Evolutionary conservation across 1,140 invertebrate genomes (phyloP), one percentile per base, ranked within the genome.

Genomic region (Nasonia vitripennis): DNA sequence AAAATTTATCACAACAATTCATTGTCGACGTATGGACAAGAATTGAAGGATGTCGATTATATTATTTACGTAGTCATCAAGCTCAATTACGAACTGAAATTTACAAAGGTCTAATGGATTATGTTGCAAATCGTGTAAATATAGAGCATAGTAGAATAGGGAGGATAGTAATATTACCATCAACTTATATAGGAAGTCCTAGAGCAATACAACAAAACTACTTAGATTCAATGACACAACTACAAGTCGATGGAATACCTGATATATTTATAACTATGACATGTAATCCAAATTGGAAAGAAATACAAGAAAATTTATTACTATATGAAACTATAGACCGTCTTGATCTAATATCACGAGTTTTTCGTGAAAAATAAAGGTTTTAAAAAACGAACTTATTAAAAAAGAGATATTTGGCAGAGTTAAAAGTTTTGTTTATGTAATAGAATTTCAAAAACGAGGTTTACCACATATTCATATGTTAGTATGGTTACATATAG

Each of bases 11-110:
- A 27, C 27, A 27, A 27, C 27, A 27, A 27, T 27, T 27, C 1
- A 27, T 27, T 27, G 27, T 27, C 1, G 27, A 27, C 1, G 45
- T 86, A 83, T 78, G 68, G 67, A 80, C 77, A 10, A 81, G 79
- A 81, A 68, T 87, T 20, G 82, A 87, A 80, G 70, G 75, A 27
- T 23, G 68, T 6, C 55, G 82, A 62, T 82, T 86, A 34, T 79
- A 86, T 79, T 86, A 78, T 77, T 12, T 82, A 77, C 51, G 78
- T 74, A 62, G 78, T 17, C 31, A 83, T 78, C 85, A 86, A 86
- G 41, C 62, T n/a, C 41, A 78, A 81, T 27, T 86, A 77, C 73
- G 85, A 27, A 27, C 27, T 27, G 27, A 27, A 27, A 27, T 27
- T 1, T 27, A 27, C 27, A 2, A 27, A 27, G 27, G 27, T 27